phyloP scores from a whole-genome alignment of 2,113 vertebrate species.

The Gavia stellata region DNA sequence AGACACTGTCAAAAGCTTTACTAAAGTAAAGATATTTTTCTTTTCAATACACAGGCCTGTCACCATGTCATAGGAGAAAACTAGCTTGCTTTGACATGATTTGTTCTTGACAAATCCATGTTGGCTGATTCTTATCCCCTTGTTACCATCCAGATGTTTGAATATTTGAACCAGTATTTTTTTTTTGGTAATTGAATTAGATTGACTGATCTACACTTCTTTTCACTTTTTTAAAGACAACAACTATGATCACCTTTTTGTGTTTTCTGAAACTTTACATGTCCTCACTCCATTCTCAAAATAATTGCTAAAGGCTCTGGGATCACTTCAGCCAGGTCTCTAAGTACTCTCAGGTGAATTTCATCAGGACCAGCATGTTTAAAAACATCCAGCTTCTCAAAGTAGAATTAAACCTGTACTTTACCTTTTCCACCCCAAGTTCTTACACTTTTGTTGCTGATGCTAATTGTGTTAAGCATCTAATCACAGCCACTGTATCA shows the following conservation, averaged over 20 bases:
- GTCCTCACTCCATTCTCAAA: neutral
- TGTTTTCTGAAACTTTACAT: constrained; percentile 9
- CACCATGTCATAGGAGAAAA: neutral
- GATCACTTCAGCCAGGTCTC: constrained; percentile 4
- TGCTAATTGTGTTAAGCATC: constrained; percentile 56
- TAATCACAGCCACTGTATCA: constrained; percentile 42
- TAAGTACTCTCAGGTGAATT: neutral
- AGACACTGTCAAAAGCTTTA: neutral
- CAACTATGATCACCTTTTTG: neutral
- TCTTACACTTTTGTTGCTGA: neutral
- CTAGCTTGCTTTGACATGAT: neutral
- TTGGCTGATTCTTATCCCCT: constrained; percentile 1
- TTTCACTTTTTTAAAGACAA: neutral
- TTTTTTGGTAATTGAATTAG: neutral
- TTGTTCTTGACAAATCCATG: neutral
- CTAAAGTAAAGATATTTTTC: neutral
- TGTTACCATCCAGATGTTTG: neutral
- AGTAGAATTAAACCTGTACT: constrained; percentile 12
- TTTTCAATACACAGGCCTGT: constrained; percentile 19
- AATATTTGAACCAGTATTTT: neutral
- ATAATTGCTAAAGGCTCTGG: neutral
- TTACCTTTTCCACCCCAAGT: neutral
- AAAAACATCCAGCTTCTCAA: constrained; percentile 8
- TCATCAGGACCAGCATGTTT: neutral
- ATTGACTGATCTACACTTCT: neutral